These are phyloP conservation scores for Oophaga pumilio DNA, from an alignment of 2,113 vertebrate species.

Conservation along the genomic window DNA sequence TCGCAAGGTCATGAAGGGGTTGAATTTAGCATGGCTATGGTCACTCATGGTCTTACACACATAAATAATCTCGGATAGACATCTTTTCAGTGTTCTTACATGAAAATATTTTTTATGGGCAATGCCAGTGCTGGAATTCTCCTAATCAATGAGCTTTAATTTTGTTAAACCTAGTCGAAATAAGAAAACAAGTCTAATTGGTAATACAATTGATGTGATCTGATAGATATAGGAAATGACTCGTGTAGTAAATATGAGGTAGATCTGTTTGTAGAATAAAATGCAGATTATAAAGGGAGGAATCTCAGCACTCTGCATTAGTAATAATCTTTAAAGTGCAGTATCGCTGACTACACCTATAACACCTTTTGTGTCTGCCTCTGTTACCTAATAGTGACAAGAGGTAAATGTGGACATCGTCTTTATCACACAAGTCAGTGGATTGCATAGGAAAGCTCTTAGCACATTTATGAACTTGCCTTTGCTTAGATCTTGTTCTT, in stretches of 20 bases:
- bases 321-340: slow-evolving; percentile 8
- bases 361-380: slow-evolving; percentile 14
- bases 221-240: too few relatives aligned
- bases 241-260: background rate
- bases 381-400: slow-evolving; percentile 6
- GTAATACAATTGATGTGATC: too few relatives aligned
- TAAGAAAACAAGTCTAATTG: too few relatives aligned
- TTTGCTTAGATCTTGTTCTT: slow-evolving; percentile 18
- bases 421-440: slow-evolving; percentile 4
- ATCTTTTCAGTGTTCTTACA: too few relatives aligned
- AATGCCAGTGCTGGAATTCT: too few relatives aligned
- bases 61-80: too few relatives aligned
- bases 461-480: background rate
- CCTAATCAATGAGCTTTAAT: too few relatives aligned
- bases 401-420: slow-evolving; percentile 7
- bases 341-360: slow-evolving; percentile 25
- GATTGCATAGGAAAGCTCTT: slow-evolving; percentile 25
- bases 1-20: too few relatives aligned
- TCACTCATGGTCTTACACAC: too few relatives aligned
- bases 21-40: too few relatives aligned
- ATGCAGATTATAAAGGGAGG: background rate
- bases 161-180: too few relatives aligned
- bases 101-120: too few relatives aligned
- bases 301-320: background rate
- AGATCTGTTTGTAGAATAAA: background rate